A percentile compares a stretch with the other conserved stretches of the same genome.
Conservation (phyloP, 2,113 vertebrate genomes). For the Mesembrinibis cayennensis region DNA sequence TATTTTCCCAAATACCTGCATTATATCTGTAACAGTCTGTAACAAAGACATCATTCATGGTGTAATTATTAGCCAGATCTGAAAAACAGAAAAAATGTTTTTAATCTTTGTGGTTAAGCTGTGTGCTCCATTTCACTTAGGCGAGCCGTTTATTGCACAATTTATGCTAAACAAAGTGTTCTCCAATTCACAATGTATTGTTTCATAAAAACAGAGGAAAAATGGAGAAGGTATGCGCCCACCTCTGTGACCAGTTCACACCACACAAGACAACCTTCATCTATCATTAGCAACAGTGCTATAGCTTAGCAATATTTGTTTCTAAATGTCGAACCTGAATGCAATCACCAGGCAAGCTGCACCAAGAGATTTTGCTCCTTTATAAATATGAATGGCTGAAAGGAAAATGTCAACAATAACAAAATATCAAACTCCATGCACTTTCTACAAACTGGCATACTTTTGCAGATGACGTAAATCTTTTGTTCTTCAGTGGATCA, state of each 20-base stretch:
- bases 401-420: neutral
- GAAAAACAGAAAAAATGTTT: neutral
- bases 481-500: neutral
- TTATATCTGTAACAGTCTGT: neutral
- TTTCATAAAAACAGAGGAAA: neutral
- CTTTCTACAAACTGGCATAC: neutral
- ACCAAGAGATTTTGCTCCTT: neutral
- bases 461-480: neutral
- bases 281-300: neutral
- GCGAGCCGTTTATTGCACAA: neutral
- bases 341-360: neutral
- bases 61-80: neutral
- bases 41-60: neutral
- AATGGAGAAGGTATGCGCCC: neutral
- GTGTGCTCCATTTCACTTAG: neutral
- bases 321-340: neutral
- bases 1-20: neutral
- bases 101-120: neutral
- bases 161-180: neutral
- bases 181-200: neutral
- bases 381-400: constrained; percentile 6
- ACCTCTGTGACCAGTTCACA: neutral
- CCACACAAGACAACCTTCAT: neutral
- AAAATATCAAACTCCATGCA: neutral
- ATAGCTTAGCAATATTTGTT: neutral